Percentiles rank a stretch among this genome's conserved stretches.
Conservation (phyloP, 2,797 vertebrate genomes). For the Sus cebifrons region DNA sequence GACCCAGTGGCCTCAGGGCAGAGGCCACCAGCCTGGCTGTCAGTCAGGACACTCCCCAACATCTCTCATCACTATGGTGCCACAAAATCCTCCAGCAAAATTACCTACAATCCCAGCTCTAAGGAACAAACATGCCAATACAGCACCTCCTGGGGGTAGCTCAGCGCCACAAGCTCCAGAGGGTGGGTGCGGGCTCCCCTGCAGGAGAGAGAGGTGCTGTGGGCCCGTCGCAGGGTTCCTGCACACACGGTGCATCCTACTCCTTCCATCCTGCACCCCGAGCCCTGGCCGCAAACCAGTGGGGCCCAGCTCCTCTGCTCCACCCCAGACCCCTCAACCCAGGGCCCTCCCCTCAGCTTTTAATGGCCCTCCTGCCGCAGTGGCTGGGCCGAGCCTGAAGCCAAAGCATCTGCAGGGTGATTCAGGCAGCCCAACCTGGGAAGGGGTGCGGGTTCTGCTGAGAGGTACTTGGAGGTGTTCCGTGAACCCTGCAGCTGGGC, state of each 20-base stretch:
- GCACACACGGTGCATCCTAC: too few species aligned
- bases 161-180: not conserved
- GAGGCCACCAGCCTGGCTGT: not conserved
- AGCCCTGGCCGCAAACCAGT: not conserved
- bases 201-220: not conserved
- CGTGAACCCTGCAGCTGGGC: not conserved
- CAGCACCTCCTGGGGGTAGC: not conserved
- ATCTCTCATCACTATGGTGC: not conserved
- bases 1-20: not conserved
- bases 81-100: conserved; percentile 50
- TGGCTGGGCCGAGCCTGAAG: not conserved
- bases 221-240: too few species aligned
- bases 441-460: not conserved
- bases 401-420: not conserved
- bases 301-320: not conserved
- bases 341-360: not conserved
- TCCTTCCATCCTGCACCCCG: not conserved
- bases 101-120: not conserved
- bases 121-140: not conserved
- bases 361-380: not conserved
- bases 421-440: not conserved
- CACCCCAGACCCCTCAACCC: not conserved
- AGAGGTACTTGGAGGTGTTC: not conserved
- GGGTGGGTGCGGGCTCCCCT: not conserved
- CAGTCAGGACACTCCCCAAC: not conserved